Percentiles rank a stretch among this genome's conserved stretches.
Evolutionary conservation across 2,113 vertebrate species (phyloP).

Genomic region (Pavo muticus): DNA sequence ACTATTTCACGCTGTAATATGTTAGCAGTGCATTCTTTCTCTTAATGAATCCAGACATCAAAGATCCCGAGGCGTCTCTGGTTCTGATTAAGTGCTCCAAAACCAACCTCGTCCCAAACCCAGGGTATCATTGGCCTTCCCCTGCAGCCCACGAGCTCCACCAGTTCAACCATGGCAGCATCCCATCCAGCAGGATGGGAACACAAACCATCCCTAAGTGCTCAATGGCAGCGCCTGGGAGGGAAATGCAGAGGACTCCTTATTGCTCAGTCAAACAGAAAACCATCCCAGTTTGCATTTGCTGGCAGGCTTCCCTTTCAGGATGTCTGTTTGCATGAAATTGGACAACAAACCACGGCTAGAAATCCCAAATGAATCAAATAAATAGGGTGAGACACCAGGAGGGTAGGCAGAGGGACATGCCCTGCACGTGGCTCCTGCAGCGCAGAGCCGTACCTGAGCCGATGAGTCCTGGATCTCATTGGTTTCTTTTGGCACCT

Average conservation of each 20-base stretch:
- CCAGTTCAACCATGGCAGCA: fast-evolving
- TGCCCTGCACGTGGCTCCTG: neutral
- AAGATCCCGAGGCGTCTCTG: neutral
- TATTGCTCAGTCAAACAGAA: neutral
- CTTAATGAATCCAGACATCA: neutral
- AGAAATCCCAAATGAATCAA: neutral
- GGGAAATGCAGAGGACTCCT: neutral
- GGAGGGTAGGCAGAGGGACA: fast-evolving
- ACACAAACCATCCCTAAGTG: too few relatives aligned
- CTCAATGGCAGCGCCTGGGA: neutral
- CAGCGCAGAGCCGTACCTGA: neutral
- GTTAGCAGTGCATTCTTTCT: neutral
- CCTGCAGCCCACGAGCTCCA: neutral
- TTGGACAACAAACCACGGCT: neutral
- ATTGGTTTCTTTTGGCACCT: conserved; percentile 52
- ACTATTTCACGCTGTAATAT: neutral
- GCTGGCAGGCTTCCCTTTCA: neutral
- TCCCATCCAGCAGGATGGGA: neutral
- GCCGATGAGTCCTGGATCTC: conserved; percentile 9
- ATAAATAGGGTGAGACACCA: neutral
- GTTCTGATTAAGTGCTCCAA: conserved; percentile 26
- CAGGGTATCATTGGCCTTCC: neutral
- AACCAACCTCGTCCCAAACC: conserved; percentile 13
- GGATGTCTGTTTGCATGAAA: neutral
- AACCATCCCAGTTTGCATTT: neutral